Percentiles rank a stretch among this genome's conserved stretches.
phyloP scores from a whole-genome alignment of 2,113 vertebrate genomes.

The Alectura lathami region DNA sequence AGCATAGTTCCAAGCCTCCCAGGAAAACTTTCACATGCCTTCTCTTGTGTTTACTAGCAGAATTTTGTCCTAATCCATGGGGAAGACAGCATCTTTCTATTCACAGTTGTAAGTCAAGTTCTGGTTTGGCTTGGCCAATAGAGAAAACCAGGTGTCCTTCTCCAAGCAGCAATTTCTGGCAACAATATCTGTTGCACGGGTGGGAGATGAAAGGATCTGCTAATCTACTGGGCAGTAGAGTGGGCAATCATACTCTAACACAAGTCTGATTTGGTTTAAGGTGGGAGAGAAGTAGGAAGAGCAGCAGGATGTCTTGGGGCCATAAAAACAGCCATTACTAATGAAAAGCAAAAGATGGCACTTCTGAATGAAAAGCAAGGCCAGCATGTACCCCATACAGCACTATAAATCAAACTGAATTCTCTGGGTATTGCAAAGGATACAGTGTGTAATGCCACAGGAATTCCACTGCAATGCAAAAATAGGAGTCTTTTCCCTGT shows the following conservation, averaged over 20 bases:
- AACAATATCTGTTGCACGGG: not conserved
- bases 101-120: not conserved
- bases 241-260: not conserved
- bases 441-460: constrained; percentile 32
- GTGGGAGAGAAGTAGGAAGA: not conserved
- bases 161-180: not conserved
- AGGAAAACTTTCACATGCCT: not conserved
- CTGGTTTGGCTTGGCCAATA: not conserved
- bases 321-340: not conserved
- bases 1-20: not conserved
- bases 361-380: not conserved
- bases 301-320: not conserved
- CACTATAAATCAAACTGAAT: not conserved
- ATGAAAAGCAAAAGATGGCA: not conserved
- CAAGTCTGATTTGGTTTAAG: not conserved
- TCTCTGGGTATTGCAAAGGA: constrained; percentile 29
- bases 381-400: not conserved
- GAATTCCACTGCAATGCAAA: constrained; percentile 60
- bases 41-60: not conserved
- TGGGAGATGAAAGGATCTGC: not conserved
- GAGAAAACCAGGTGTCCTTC: not conserved
- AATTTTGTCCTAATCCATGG: not conserved
- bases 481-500: constrained; percentile 63
- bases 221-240: not conserved
- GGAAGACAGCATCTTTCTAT: not conserved